Percentiles rank a stretch among this genome's conserved stretches.
Evolutionary conservation across 64 coral and sea anemone species (phyloP).

Genomic region (Montipora sp.): DNA sequence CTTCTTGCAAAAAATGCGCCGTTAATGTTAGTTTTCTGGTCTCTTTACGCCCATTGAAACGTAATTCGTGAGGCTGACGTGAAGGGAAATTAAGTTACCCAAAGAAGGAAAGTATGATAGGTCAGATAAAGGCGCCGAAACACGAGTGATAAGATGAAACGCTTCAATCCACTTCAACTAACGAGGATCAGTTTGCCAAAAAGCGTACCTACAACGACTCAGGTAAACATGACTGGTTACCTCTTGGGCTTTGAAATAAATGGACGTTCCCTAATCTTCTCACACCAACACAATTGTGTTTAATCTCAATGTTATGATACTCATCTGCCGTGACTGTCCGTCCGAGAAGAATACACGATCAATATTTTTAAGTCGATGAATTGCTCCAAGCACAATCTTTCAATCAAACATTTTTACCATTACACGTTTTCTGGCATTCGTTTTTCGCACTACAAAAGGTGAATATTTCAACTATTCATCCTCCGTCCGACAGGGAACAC

Average conservation of each 20-base stretch:
- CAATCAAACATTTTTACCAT: neutral
- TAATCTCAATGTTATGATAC: neutral
- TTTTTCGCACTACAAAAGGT: neutral
- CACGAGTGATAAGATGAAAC: neutral
- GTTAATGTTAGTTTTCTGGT: neutral
- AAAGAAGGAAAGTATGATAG: neutral
- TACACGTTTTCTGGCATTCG: conserved; percentile 1
- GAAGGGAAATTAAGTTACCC: neutral
- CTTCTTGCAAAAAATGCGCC: neutral
- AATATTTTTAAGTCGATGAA: conserved; percentile 23
- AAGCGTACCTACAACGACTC: neutral
- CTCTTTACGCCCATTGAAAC: too few species aligned
- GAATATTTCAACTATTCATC: neutral
- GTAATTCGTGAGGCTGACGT: neutral
- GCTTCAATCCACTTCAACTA: conserved; percentile 8
- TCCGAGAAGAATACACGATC: neutral
- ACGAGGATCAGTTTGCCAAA: neutral
- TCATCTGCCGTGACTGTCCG: conserved; percentile 10
- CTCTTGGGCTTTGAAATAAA: neutral
- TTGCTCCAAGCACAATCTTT: conserved; percentile 14
- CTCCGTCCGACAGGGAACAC: neutral
- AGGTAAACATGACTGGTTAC: neutral
- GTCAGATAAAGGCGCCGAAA: neutral
- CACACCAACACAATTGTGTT: neutral
- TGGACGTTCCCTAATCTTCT: neutral